phyloP scores from a whole-genome alignment of 2,113 vertebrate species.

The Montifringilla adamsi region DNA sequence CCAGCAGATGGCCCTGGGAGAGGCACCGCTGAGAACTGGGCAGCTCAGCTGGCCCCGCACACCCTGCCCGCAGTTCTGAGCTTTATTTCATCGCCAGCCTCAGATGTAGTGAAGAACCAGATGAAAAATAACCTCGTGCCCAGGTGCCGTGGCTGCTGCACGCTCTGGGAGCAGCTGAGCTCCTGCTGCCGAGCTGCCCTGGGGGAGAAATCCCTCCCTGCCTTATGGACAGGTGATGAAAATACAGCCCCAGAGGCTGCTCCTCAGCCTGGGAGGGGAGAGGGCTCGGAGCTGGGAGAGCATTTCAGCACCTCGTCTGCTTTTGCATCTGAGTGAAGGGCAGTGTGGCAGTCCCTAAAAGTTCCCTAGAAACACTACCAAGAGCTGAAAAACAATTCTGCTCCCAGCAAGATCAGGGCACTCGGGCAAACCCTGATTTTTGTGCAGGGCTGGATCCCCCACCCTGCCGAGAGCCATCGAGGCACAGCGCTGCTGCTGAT shows the following conservation, averaged over 20 bases:
- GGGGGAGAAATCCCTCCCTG: not conserved
- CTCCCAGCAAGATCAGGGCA: not conserved
- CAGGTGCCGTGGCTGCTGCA: not conserved
- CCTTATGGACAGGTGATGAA: not conserved
- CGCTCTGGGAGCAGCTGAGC: not conserved
- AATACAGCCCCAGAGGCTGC: not conserved
- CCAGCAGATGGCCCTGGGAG: constrained; percentile 49
- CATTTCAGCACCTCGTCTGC: rapidly evolving
- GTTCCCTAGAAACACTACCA: not conserved
- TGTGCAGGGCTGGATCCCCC: not conserved
- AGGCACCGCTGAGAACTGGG: not conserved
- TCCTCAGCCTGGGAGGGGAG: not conserved
- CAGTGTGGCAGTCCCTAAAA: rapidly evolving
- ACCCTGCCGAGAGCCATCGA: not conserved
- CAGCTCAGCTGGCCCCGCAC: not conserved
- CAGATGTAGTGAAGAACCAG: not conserved
- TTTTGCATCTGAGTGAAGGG: not conserved
- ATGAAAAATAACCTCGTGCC: not conserved
- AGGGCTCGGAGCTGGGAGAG: not conserved
- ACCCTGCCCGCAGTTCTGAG: not conserved
- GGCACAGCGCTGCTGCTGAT: not conserved
- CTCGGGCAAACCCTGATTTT: not conserved
- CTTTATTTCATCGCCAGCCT: not conserved
- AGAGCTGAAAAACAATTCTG: not conserved
- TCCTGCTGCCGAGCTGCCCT: not conserved